A percentile compares a stretch with the other conserved stretches of the same genome.
Conservation (phyloP, 2,113 vertebrate genomes). For the Pithys albifrons region DNA sequence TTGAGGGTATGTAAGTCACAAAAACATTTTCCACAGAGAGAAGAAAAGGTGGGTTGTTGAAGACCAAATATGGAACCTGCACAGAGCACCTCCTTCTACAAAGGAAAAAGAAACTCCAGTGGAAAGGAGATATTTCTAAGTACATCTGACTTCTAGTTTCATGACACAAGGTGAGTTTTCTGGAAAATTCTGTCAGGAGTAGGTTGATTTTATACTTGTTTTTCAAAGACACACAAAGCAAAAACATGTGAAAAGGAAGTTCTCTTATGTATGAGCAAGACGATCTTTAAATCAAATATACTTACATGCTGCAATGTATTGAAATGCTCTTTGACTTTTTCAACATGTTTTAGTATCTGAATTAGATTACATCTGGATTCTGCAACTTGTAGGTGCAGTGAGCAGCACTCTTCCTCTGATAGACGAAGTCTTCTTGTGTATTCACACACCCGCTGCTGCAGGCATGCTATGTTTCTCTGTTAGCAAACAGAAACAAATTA, state of each 20-base stretch:
- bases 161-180: not conserved
- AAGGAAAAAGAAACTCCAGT: no score
- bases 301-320: conserved; percentile 77
- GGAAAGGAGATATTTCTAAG: not conserved
- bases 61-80: no score
- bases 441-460: conserved; percentile 88
- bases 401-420: conserved; percentile 84
- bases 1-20: no score
- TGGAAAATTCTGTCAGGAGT: not conserved
- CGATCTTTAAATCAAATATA: conserved; percentile 1
- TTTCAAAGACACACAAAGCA: not conserved
- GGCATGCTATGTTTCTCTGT: conserved; percentile 74
- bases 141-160: not conserved
- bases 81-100: no score
- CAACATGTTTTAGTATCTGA: conserved; percentile 70
- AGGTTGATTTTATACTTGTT: not conserved
- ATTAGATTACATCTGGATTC: conserved; percentile 70
- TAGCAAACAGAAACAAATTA: conserved; percentile 31
- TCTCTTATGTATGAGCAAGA: not conserved
- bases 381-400: conserved; percentile 81
- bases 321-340: conserved; percentile 68
- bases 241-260: not conserved
- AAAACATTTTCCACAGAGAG: no score
- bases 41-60: no score
- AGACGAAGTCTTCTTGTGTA: conserved; percentile 85